Conservation (phyloP, 2,113 vertebrate species). For the Falcunculus frontatus region DNA sequence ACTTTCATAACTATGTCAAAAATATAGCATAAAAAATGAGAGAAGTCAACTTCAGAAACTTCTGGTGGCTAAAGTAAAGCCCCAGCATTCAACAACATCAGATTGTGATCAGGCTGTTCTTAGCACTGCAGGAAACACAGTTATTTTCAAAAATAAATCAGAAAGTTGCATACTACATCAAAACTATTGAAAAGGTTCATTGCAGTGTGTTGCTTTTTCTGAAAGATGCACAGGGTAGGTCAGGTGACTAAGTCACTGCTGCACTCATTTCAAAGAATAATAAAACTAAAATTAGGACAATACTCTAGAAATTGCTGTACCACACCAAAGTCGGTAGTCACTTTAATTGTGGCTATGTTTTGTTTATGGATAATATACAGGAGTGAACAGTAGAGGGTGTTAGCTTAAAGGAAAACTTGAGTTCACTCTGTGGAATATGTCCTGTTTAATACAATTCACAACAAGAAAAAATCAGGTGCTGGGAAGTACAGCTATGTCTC, state of each 20-base stretch:
- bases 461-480: background rate
- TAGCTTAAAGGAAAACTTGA: conserved; percentile 33
- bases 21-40: background rate
- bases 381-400: conserved; percentile 54
- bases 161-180: background rate
- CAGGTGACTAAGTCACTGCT: background rate
- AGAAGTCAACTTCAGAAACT: background rate
- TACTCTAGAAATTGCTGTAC: background rate
- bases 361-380: background rate
- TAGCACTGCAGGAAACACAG: background rate
- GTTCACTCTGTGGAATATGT: background rate
- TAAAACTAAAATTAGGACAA: background rate
- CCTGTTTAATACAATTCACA: background rate
- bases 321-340: background rate
- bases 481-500: background rate
- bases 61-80: background rate
- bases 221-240: background rate
- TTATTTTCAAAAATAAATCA: background rate
- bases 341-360: background rate
- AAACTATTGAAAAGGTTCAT: background rate
- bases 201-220: background rate
- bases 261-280: background rate
- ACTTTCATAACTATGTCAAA: background rate
- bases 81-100: background rate
- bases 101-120: background rate